These are phyloP conservation scores for Rhagologus leucostigma DNA, from an alignment of 2,113 vertebrate genomes.

Conservation along the genomic window DNA sequence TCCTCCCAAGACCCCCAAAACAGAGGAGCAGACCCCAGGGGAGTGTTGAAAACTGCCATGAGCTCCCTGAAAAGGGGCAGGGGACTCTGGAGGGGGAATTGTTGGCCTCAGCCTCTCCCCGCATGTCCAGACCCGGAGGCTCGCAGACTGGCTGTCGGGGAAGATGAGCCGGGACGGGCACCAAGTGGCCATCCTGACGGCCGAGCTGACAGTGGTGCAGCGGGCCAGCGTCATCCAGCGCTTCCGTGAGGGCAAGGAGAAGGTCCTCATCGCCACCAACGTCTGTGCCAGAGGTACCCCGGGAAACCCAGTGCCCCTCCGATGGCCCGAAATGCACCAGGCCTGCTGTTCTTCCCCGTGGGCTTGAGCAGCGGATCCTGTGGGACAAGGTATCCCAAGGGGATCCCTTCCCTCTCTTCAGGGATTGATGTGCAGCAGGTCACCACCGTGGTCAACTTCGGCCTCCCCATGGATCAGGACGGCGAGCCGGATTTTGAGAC, in stretches of 20 bases:
- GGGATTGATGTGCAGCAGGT: conserved; percentile 80
- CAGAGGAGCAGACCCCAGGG: background rate
- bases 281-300: conserved; percentile 75
- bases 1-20: background rate
- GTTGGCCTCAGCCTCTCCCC: background rate
- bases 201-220: conserved; percentile 67
- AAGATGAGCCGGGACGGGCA: conserved; percentile 69
- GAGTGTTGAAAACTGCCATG: background rate
- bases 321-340: fast-evolving
- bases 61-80: background rate
- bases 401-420: background rate
- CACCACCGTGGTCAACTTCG: conserved; percentile 77
- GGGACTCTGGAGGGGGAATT: fast-evolving
- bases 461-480: conserved; percentile 23
- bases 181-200: conserved; percentile 68
- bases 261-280: conserved; percentile 78
- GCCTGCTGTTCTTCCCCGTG: fast-evolving
- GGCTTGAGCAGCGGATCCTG: background rate
- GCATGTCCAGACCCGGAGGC: conserved; percentile 35
- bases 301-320: fast-evolving
- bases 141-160: conserved; percentile 61
- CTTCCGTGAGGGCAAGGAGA: conserved; percentile 75
- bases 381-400: background rate
- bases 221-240: conserved; percentile 71
- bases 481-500: conserved; percentile 65